Evolutionary conservation across 2,888 invertebrate genomes (phyloP).

Genomic region (Coronaproctus castanopsis): DNA sequence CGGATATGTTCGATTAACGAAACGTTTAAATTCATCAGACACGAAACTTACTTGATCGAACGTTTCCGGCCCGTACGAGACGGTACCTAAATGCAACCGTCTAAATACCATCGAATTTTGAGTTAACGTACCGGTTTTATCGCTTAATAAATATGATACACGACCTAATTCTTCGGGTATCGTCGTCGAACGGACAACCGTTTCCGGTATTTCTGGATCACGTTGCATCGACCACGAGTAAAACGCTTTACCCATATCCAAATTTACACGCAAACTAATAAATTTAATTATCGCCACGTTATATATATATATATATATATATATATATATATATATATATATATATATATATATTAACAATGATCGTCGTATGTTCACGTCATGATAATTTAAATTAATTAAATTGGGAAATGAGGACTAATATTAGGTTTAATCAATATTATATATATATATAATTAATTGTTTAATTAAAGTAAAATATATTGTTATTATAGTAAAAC

Average conservation of each 20-base stretch:
- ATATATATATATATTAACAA: neutral
- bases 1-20: no score
- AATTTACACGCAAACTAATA: slow-evolving; percentile 77
- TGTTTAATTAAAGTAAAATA: no score
- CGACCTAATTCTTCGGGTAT: slow-evolving; percentile 96
- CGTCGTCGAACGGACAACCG: slow-evolving; percentile 89
- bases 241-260: slow-evolving; percentile 95
- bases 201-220: slow-evolving; percentile 79
- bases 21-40: no score
- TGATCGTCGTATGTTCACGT: no score
- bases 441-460: no score
- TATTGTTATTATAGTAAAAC: no score
- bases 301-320: neutral
- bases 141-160: slow-evolving; percentile 87
- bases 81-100: slow-evolving; percentile 81
- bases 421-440: no score
- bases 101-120: slow-evolving; percentile 99
- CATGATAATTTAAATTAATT: no score
- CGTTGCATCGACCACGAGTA: slow-evolving; percentile 93
- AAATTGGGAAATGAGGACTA: no score
- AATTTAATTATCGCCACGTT: slow-evolving; percentile 7
- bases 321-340: neutral
- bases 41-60: slow-evolving; percentile 51
- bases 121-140: slow-evolving; percentile 95
- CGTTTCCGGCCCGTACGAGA: slow-evolving; percentile 66